Conservation (phyloP, 37 sponge, comb jelly and placozoan genomes). For the Lycopodina hypogea region DNA sequence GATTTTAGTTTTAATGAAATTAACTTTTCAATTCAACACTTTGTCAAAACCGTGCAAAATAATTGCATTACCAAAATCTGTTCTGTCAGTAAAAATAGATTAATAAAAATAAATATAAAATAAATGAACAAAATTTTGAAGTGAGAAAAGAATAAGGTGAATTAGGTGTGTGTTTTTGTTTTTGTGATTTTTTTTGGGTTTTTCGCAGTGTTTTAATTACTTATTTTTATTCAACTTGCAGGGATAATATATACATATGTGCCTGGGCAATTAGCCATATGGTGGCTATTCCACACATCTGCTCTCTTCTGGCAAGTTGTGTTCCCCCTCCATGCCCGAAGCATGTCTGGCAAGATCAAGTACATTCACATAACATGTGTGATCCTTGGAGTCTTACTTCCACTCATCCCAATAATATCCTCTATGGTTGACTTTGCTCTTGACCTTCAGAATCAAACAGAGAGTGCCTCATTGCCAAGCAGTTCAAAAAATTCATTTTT, state of each 20-base stretch:
- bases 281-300: slow-evolving; percentile 23
- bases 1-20: too few species aligned
- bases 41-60: too few species aligned
- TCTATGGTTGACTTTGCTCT: not conserved
- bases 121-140: too few species aligned
- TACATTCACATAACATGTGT: slow-evolving; percentile 23
- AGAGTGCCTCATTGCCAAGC: not conserved
- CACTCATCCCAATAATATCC: not conserved
- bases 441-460: not conserved
- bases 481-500: not conserved
- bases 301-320: slow-evolving; percentile 17
- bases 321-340: not conserved
- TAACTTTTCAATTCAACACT: too few species aligned
- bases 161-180: too few species aligned
- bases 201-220: too few species aligned
- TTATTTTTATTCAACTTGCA: slow-evolving; percentile 2
- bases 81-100: too few species aligned
- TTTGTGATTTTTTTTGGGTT: too few species aligned
- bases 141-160: too few species aligned
- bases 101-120: too few species aligned
- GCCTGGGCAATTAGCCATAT: slow-evolving; percentile 11
- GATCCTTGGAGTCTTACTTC: slow-evolving; percentile 22
- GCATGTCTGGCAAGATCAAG: slow-evolving; percentile 4
- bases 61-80: too few species aligned
- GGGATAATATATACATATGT: slow-evolving; percentile 21